Percentiles rank a stretch among this genome's conserved stretches.
These are phyloP conservation scores for Rhodophaea formosa DNA, from an alignment of 2,888 invertebrate species.

Conservation along the genomic window DNA sequence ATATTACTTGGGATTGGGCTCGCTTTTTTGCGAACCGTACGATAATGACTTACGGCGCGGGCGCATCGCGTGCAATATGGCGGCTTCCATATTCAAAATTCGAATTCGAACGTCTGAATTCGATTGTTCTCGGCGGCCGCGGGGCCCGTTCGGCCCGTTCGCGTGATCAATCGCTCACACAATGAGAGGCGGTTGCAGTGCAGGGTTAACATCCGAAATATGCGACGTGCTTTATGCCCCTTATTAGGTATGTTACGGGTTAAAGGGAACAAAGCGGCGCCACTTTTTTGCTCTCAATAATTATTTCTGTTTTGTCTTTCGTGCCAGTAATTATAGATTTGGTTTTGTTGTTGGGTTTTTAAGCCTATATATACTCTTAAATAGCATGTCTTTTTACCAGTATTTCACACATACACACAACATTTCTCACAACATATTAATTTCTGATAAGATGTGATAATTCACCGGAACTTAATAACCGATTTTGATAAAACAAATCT, in stretches of 20 bases:
- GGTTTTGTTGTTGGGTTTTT: conserved; percentile 10
- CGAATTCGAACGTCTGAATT: conserved; percentile 30
- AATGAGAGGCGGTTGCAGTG: conserved; percentile 38
- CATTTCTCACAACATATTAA: not conserved
- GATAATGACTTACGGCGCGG: conserved; percentile 34
- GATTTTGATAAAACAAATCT: no score
- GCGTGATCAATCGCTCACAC: conserved; percentile 53
- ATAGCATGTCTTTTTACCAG: not conserved
- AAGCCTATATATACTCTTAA: not conserved
- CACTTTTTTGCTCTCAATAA: conserved; percentile 17
- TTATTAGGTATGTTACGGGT: conserved; percentile 18
- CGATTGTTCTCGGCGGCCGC: conserved; percentile 30
- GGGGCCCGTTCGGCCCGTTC: conserved; percentile 49
- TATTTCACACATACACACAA: not conserved
- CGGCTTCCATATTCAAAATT: conserved; percentile 59
- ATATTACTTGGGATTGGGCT: no score
- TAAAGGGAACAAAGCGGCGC: conserved; percentile 15
- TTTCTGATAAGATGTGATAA: no score
- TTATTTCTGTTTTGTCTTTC: conserved; percentile 23
- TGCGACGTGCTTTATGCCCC: conserved; percentile 26
- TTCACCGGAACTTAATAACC: no score
- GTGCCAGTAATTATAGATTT: conserved; percentile 18
- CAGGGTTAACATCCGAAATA: conserved; percentile 23
- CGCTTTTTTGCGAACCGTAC: conserved; percentile 13
- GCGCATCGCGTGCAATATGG: conserved; percentile 69